Percentiles rank a stretch among this genome's conserved stretches.
These are phyloP conservation scores for Rotaria macrura DNA, from an alignment of 2,888 invertebrate genomes.

Conservation along the genomic window DNA sequence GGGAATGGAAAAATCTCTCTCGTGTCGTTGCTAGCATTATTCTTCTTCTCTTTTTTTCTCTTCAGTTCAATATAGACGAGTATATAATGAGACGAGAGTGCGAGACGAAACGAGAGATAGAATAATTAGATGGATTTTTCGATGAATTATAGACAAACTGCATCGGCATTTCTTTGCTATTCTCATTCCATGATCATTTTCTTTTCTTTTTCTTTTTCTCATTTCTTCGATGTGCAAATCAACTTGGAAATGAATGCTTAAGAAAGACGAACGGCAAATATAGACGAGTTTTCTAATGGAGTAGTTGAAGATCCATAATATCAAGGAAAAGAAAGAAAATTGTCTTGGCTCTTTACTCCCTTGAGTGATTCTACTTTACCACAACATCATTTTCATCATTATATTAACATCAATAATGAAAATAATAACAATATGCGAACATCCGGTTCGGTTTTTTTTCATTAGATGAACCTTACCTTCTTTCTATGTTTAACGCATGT, in stretches of 20 bases:
- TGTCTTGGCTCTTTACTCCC: neutral
- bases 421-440: too few species aligned
- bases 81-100: neutral
- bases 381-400: neutral
- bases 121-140: neutral
- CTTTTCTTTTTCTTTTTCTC: neutral
- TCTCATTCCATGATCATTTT: neutral
- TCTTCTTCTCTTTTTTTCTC: neutral
- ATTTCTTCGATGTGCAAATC: neutral
- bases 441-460: neutral
- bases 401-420: neutral
- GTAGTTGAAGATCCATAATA: neutral
- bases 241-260: neutral
- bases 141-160: neutral
- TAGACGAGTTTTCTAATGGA: neutral
- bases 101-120: neutral
- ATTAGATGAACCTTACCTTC: neutral
- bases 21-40: neutral
- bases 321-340: neutral
- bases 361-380: neutral
- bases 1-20: neutral
- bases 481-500: neutral
- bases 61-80: neutral
- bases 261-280: neutral
- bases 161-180: neutral